Evolutionary conservation across 2,797 vertebrate genomes (phyloP), one percentile per base, ranked within the genome.

Genomic region (Galaxias olidus): DNA sequence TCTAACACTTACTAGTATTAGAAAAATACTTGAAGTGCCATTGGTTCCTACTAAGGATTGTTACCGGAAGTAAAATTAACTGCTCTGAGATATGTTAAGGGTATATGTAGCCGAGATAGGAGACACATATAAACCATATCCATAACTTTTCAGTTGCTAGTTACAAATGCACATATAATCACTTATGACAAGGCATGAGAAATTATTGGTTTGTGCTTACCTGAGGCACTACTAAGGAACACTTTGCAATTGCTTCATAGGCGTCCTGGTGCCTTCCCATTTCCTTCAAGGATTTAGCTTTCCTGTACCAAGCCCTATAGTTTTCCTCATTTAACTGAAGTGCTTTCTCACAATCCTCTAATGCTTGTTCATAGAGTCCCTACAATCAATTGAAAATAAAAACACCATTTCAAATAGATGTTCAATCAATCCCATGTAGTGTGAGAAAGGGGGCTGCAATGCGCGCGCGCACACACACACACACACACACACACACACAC

Each of bases 161-260:
- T n/a, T n/a, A n/a, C n/a, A n/a, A n/a, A n/a, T n/a, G n/a, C n/a
- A n/a, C n/a, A n/a, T n/a, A n/a, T 18, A 18, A 46, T 10, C 0
- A 55, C 30, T 30, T 45, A 40, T 11, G n/a, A 44, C 14, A 10
- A n/a, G n/a, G n/a, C n/a, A n/a, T n/a, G n/a, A 30, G 9, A 49
- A 4, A 20, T 17, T 40, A n/a, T 4, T 40, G n/a, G 18, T 11
- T 55, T 50, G 11, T 9, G 61, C 87, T 75, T 81, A 98, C 98
- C 92, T 97, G 96, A 65, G 96, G 96, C 76, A 98, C 94, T 51
- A 91, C 93, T 71, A 98, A 88, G 64, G 95, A 98, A 72, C 98
- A 99, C 88, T 96, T 96, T 71, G 96, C 97, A 57, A 98, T 93
- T 13, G 94, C 91, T 48, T 98, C 95, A 7, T 98, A 99, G 75